Percentiles rank a stretch among this genome's conserved stretches.
Conservation (phyloP, 2,113 vertebrate genomes). For the Saguinus midas region DNA sequence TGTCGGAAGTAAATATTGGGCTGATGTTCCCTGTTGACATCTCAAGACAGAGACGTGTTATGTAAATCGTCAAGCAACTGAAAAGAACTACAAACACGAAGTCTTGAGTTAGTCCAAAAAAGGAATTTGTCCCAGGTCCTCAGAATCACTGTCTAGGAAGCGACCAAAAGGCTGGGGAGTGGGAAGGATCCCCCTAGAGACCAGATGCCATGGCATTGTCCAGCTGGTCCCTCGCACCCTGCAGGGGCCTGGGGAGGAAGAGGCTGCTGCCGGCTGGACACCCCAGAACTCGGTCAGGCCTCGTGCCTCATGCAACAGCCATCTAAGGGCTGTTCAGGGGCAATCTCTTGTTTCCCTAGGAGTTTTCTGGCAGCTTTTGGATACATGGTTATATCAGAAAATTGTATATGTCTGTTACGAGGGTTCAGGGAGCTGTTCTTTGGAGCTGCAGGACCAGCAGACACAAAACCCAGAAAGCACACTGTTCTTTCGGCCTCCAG, state of each 20-base stretch:
- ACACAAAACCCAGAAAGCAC: neutral
- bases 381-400: neutral
- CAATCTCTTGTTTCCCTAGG: neutral
- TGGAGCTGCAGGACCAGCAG: neutral
- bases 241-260: neutral
- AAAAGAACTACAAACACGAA: constrained; percentile 10
- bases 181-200: neutral
- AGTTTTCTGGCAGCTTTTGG: neutral
- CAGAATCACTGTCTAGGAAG: neutral
- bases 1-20: constrained; percentile 47
- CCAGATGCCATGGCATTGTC: neutral
- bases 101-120: neutral
- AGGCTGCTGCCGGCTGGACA: neutral
- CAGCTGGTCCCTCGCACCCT: neutral
- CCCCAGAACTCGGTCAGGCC: neutral
- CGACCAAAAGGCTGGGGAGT: neutral
- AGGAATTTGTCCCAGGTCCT: neutral
- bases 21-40: neutral
- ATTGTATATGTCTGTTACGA: neutral
- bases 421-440: neutral
- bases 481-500: neutral
- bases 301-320: neutral
- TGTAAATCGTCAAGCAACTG: constrained; percentile 54
- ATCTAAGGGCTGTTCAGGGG: neutral
- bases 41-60: constrained; percentile 30